Evolutionary conservation across 30 jellyfish, hydroid and myxozoan species (phyloP).

Genomic region (Sanderia malayensis): DNA sequence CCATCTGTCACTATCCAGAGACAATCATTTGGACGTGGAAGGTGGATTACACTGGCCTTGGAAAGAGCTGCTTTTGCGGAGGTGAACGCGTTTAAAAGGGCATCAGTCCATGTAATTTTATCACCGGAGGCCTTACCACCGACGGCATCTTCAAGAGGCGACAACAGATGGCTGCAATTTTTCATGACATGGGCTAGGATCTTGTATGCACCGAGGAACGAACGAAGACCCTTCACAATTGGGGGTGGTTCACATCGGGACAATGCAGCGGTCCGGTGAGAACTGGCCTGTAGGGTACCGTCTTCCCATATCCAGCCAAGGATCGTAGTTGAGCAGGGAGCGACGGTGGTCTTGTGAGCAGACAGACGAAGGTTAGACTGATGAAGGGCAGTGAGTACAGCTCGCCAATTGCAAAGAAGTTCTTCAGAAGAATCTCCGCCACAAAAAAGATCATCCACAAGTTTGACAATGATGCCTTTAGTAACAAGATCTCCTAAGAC

Average conservation of each 20-base stretch:
- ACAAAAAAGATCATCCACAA: constrained; percentile 61
- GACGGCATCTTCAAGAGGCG: constrained; percentile 36
- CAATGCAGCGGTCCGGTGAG: constrained; percentile 46
- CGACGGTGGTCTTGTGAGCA: constrained; percentile 46
- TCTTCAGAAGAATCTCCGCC: constrained; percentile 35
- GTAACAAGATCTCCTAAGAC: constrained; percentile 37
- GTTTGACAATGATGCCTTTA: constrained; percentile 48
- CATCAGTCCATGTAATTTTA: constrained; percentile 21
- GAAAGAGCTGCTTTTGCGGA: constrained; percentile 12
- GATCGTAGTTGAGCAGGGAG: constrained; percentile 55
- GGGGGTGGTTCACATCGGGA: constrained; percentile 48
- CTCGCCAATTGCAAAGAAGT: constrained; percentile 20
- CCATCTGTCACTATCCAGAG: constrained; percentile 63
- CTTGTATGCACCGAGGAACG: constrained; percentile 54
- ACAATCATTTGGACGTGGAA: constrained; percentile 40
- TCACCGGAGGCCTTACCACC: constrained; percentile 33
- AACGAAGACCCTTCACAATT: constrained; percentile 48
- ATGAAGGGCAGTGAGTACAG: constrained; percentile 31
- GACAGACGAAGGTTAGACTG: constrained; percentile 16
- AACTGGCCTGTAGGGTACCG: constrained; percentile 45
- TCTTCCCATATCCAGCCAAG: constrained; percentile 68
- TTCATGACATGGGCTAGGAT: constrained; percentile 44
- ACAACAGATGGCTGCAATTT: constrained; percentile 11
- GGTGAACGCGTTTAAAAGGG: constrained; percentile 1
- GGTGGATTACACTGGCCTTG: constrained; percentile 1